phyloP scores from a whole-genome alignment of 1,140 invertebrate genomes.

The Chlorops oryzae region DNA sequence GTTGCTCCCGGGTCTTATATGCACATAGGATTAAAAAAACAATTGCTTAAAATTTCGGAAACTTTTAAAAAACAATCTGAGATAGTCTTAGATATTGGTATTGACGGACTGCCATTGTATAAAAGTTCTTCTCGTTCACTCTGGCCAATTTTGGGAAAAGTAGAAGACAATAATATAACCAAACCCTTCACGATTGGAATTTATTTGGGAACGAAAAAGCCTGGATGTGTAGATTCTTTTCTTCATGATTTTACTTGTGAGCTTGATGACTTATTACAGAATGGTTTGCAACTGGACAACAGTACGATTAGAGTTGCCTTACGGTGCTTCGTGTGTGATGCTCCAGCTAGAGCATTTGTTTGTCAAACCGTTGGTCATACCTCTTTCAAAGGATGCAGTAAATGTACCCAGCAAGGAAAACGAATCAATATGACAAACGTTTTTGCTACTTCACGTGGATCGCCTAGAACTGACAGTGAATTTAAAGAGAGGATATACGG shows the following conservation, averaged over 20 bases:
- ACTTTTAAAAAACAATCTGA: too few relatives aligned
- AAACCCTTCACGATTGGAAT: constrained; percentile 6
- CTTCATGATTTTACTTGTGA: constrained; percentile 11
- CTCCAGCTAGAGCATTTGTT: constrained; percentile 5
- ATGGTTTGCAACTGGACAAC: background rate
- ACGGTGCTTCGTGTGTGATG: constrained; percentile 8
- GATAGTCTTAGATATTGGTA: too few relatives aligned
- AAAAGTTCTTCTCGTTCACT: background rate
- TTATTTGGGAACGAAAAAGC: constrained; percentile 7
- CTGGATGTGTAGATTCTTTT: background rate
- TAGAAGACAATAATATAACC: background rate
- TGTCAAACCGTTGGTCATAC: background rate
- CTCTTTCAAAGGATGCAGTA: constrained; percentile 6
- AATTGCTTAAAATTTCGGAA: too few relatives aligned
- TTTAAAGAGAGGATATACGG: background rate
- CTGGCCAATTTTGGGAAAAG: constrained; percentile 2
- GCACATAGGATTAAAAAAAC: too few relatives aligned
- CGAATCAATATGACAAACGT: constrained; percentile 1
- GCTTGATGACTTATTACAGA: background rate
- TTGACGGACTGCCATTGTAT: too few relatives aligned
- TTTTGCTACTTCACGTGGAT: background rate
- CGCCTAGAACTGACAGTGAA: background rate
- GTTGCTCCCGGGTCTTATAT: too few relatives aligned
- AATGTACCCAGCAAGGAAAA: constrained; percentile 1
- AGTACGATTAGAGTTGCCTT: background rate